These are phyloP conservation scores for Halocynthia aurantium DNA, from an alignment of 23 tunicate genomes.

Conservation along the genomic window DNA sequence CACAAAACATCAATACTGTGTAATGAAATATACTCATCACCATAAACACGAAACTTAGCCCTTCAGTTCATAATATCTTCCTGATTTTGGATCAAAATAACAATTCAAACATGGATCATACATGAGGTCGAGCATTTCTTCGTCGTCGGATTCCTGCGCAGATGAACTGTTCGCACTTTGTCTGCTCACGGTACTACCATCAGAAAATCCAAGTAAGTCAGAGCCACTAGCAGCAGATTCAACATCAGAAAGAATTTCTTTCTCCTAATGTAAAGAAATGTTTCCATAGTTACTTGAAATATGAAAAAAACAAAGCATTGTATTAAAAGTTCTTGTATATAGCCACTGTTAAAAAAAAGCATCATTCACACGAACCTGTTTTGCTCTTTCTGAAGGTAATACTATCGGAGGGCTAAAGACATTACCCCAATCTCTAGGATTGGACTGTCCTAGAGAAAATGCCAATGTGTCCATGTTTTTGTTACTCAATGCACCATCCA, in stretches of 20 bases:
- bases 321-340: no score
- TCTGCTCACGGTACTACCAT: conserved; percentile 46
- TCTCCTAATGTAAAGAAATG: conserved; percentile 23
- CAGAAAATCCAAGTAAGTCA: conserved; percentile 58
- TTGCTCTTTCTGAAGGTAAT: conserved; percentile 45
- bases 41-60: conserved; percentile 8
- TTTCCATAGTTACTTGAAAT: background rate
- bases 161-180: conserved; percentile 42
- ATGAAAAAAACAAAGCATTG: background rate
- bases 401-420: conserved; percentile 66
- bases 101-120: conserved; percentile 89
- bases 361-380: conserved; percentile 18
- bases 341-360: no score
- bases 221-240: conserved; percentile 41
- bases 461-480: conserved; percentile 15
- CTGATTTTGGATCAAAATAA: conserved; percentile 87
- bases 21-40: background rate
- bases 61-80: conserved; percentile 89
- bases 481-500: conserved; percentile 4
- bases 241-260: conserved; percentile 52
- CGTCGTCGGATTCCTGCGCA: conserved; percentile 60
- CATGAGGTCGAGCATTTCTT: conserved; percentile 80
- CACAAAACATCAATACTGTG: no score
- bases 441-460: conserved; percentile 35
- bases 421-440: conserved; percentile 54